Evolutionary conservation across 1,140 invertebrate species (phyloP), one percentile per base, ranked within the genome.

Genomic region (Lepidurus apus): DNA sequence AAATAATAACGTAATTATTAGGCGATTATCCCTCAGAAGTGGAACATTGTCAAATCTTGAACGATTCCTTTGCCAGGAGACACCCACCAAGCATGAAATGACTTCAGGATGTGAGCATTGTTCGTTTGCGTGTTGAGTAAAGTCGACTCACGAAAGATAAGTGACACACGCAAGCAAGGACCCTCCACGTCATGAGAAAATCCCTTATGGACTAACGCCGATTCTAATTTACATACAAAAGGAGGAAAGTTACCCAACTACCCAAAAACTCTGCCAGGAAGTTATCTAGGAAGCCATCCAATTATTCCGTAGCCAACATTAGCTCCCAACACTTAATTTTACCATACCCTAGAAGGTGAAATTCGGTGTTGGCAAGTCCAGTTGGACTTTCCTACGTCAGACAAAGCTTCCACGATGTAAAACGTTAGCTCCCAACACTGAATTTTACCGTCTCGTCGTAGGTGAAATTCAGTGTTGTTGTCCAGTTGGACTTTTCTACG

Each of bases 51-150:
- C 53, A 13, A 65, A 17, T 6, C 17, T 3, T 21, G 53, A 17
- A 17, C 53, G 17, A 65, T 65, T 65, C 53, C 8, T 1, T 17
- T 21, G 21, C 53, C 53, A 65, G 21, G 53, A 65, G 21, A 65
- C 53, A 65, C 53, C 53, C 8, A 65, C 53, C 13, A 65, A 65
- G 53, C 53, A 65, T 65, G 53, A 65, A 65, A 65, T 65, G 17
- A 65, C 4, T 65, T 65, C 53, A 65, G 53, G 53, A 65, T 65
- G 53, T 21, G 21, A 65, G 53, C 53, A 65, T 65, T 65, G 53
- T 65, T 65, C 9, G 13, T n/a, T 65, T 65, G 53, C 53, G 53
- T 65, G 53, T 65, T 21, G 53, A 21, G 13, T 21, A 17, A 65
- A 65, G 53, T n/a, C 53, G 53, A 65, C 13, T 13, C 17, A n/a